phyloP scores from a whole-genome alignment of 2,113 vertebrate species.

The Cromileptes altivelis region DNA sequence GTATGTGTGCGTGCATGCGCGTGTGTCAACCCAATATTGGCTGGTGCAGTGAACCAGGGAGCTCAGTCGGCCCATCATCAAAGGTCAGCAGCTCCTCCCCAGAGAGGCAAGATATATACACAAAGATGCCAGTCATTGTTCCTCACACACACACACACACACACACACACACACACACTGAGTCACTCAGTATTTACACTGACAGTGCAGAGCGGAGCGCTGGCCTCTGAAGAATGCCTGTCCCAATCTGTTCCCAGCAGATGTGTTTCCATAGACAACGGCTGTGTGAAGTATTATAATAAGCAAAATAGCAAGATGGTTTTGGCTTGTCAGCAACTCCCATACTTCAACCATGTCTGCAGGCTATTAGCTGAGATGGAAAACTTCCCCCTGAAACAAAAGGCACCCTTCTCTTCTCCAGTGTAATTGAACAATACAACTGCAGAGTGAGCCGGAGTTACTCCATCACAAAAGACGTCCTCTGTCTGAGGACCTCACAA shows the following conservation, averaged over 20 bases:
- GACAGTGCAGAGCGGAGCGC: conserved; percentile 56
- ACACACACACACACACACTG: conserved; percentile 33
- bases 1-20: neutral
- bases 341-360: conserved; percentile 75
- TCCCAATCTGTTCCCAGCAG: conserved; percentile 83
- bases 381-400: conserved; percentile 78
- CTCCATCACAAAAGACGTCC: conserved; percentile 50
- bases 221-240: conserved; percentile 71
- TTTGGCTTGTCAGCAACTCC: conserved; percentile 76
- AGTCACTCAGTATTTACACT: conserved; percentile 70
- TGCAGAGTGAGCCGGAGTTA: conserved; percentile 55
- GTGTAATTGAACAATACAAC: conserved; percentile 64
- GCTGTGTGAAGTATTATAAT: conserved; percentile 81
- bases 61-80: conserved; percentile 77
- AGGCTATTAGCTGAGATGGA: conserved; percentile 81
- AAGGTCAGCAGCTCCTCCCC: conserved; percentile 78
- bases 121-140: conserved; percentile 77
- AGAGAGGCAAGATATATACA: conserved; percentile 75
- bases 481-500: conserved; percentile 42
- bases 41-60: conserved; percentile 69
- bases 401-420: conserved; percentile 60
- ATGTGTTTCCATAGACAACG: conserved; percentile 81
- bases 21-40: conserved; percentile 47
- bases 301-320: conserved; percentile 79
- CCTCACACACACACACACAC: conserved; percentile 37